Evolutionary conservation across 2,113 vertebrate genomes (phyloP).

Genomic region (Osmerus mordax): DNA sequence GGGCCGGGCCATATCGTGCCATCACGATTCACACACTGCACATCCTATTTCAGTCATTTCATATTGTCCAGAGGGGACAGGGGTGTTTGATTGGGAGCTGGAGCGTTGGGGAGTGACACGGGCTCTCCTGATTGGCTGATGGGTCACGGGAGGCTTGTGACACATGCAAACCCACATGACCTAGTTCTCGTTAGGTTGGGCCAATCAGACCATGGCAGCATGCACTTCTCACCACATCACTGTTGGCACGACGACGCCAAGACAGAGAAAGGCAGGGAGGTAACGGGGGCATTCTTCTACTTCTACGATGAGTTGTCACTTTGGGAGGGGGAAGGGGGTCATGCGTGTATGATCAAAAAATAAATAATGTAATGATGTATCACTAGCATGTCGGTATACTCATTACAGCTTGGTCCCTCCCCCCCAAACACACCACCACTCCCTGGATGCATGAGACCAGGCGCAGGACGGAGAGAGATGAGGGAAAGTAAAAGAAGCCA

Average conservation of each 20-base stretch:
- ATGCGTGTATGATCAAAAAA: neutral
- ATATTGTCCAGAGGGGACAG: neutral
- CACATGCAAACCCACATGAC: slow-evolving; percentile 51
- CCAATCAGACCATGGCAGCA: slow-evolving; percentile 48
- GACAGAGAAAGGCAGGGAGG: slow-evolving; percentile 2
- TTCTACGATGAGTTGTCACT: slow-evolving; percentile 21
- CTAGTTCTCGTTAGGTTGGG: slow-evolving; percentile 22
- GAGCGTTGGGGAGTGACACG: neutral
- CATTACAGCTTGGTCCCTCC: slow-evolving; percentile 48
- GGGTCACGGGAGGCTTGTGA: slow-evolving; percentile 6
- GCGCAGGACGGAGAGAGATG: slow-evolving; percentile 38
- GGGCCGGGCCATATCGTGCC: neutral
- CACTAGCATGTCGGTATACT: slow-evolving; percentile 46
- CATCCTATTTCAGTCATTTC: slow-evolving; percentile 1
- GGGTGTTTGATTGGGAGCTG: neutral
- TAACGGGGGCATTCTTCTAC: slow-evolving; percentile 51
- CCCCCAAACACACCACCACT: slow-evolving; percentile 47
- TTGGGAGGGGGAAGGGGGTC: slow-evolving; percentile 10
- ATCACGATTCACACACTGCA: slow-evolving; percentile 8
- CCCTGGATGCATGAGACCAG: slow-evolving; percentile 61
- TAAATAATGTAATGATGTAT: slow-evolving; percentile 43
- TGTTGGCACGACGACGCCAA: slow-evolving; percentile 21
- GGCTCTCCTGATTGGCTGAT: neutral
- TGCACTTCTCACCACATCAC: slow-evolving; percentile 53
- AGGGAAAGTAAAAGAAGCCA: slow-evolving; percentile 30